Evolutionary conservation across 2,888 invertebrate species (phyloP), one percentile per base, ranked within the genome.

Genomic region (Protodeltote pygarga): DNA sequence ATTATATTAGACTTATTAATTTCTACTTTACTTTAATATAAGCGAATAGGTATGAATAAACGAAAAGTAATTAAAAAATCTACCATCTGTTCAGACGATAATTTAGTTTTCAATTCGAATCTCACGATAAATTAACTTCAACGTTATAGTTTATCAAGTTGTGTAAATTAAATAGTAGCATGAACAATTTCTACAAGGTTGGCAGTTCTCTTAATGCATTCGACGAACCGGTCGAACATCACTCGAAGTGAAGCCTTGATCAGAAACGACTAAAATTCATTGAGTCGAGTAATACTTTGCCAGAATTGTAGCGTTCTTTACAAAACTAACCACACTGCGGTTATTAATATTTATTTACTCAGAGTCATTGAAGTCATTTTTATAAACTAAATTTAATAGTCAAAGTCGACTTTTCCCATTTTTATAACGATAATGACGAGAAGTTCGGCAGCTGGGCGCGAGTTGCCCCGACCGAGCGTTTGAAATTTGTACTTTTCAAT

Each of bases 401-500:
- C 59, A 44, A 71, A 75, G 64, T 71, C 54, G 68, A 76, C 70
- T 75, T 79, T 79, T 71, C 69, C 65, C 71, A 73, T 83, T 83
- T 81, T 83, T 79, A 72, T 78, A 77, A 78, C 75, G 76, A 73
- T 79, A 79, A 82, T 73, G 74, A 77, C 65, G 71, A 69, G 65
- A 81, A 81, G 73, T 81, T 78, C 55, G 67, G 60, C 73, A 71
- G 71, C 64, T 65, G 72, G 70, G 44, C 29, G 57, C 51, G 67
- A 63, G 67, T 69, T 69, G 55, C 61, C 57, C 44, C 52, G 66
- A 62, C 65, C 54, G 67, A 73, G 72, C 70, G 71, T 74, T 80
- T 73, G 67, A 73, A 78, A 77, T 79, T 78, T 76, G 77, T 81
- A 82, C 80, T 83, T 77, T 82, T 82, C 81, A 82, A 83, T 80